Evolutionary conservation across 2,888 invertebrate species (phyloP).

Genomic region (Drosophila antonietae): DNA sequence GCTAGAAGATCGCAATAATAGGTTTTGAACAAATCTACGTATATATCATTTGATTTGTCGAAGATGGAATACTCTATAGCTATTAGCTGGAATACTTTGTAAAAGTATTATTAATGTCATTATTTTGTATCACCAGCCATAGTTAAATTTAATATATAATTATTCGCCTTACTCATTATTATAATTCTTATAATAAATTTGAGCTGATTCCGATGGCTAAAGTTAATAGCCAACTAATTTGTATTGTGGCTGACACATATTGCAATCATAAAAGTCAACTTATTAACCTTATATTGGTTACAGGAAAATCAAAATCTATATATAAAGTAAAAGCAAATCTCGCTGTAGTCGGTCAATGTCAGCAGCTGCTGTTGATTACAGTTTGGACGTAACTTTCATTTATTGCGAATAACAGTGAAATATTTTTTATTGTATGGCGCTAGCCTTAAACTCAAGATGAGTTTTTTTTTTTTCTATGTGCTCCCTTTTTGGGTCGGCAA

Average conservation of each 20-base stretch:
- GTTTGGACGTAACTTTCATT: constrained; percentile 75
- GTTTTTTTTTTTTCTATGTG: constrained; percentile 3
- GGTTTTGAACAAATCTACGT: constrained; percentile 36
- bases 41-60: background rate
- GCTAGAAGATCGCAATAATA: constrained; percentile 60
- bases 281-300: background rate
- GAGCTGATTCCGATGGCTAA: background rate
- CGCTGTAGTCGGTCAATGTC: constrained; percentile 35
- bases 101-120: background rate
- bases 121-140: background rate
- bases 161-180: background rate
- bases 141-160: background rate
- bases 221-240: background rate
- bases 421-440: constrained; percentile 67
- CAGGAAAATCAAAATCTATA: constrained; percentile 6
- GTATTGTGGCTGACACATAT: background rate
- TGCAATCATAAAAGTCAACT: background rate
- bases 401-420: constrained; percentile 74
- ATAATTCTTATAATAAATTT: background rate
- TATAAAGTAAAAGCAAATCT: constrained; percentile 19
- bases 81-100: background rate
- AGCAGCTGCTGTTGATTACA: constrained; percentile 79
- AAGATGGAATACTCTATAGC: constrained; percentile 30
- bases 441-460: constrained; percentile 39
- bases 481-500: constrained; percentile 19